phyloP scores from a whole-genome alignment of 2,888 invertebrate species.

The Julus scandinavius region DNA sequence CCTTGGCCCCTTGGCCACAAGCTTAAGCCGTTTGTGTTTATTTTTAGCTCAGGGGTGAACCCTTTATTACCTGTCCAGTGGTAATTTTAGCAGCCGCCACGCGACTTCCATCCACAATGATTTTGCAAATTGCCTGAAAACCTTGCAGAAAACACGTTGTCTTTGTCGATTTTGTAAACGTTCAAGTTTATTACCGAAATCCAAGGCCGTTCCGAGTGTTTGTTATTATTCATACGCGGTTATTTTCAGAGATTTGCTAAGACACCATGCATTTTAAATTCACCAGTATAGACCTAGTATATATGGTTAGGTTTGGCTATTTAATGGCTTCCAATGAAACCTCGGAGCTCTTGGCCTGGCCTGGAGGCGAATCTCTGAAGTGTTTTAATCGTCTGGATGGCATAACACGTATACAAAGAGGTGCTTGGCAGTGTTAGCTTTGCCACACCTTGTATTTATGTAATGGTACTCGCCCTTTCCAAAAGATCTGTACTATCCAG shows the following conservation, averaged over 20 bases:
- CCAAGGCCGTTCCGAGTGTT: background rate
- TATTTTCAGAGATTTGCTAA: background rate
- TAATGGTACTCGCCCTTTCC: background rate
- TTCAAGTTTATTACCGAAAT: background rate
- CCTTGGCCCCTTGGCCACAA: background rate
- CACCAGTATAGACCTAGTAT: background rate
- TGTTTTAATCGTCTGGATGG: background rate
- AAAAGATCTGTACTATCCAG: background rate
- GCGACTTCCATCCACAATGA: background rate
- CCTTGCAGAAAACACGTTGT: conserved; percentile 6
- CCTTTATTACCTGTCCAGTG: background rate
- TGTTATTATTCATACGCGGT: background rate
- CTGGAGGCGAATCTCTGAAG: background rate
- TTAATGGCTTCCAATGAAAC: background rate
- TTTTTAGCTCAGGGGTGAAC: background rate
- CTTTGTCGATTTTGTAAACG: background rate
- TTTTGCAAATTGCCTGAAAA: background rate
- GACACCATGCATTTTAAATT: background rate
- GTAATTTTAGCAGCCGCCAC: conserved; percentile 2
- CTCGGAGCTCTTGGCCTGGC: background rate
- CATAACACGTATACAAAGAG: background rate
- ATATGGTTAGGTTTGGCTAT: background rate
- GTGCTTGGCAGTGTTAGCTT: background rate
- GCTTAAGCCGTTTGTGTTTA: background rate
- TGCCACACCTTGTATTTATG: background rate